Conservation (phyloP, 2,113 vertebrate species). For the Zootoca vivipara region DNA sequence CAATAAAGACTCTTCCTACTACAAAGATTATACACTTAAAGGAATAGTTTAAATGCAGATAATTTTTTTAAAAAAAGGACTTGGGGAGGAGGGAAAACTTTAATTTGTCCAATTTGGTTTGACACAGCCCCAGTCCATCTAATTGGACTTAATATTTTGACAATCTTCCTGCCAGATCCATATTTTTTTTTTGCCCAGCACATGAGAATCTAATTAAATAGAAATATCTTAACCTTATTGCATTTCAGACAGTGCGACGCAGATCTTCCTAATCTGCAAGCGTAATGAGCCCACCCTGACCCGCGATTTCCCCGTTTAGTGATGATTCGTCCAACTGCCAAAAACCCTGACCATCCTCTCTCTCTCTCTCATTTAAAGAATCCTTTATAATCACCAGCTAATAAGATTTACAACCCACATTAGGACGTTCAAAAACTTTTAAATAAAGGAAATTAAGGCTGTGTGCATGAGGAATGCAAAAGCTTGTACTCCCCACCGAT, state of each 20-base stretch:
- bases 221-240: constrained; percentile 1
- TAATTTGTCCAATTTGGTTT: constrained; percentile 10
- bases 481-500: no score
- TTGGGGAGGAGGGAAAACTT: not conserved
- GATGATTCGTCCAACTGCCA: not conserved
- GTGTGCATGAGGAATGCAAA: not conserved
- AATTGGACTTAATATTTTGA: constrained; percentile 25
- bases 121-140: constrained; percentile 1
- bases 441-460: not conserved
- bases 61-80: not conserved
- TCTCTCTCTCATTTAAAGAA: not conserved
- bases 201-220: constrained; percentile 12
- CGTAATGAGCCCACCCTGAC: not conserved
- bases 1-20: not conserved
- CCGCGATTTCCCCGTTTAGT: not conserved
- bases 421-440: not conserved
- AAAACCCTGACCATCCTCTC: not conserved
- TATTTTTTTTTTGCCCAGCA: not conserved
- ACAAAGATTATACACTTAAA: not conserved
- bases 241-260: not conserved
- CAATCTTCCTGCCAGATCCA: constrained; percentile 8
- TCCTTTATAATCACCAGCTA: not conserved
- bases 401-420: not conserved
- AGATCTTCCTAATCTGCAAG: not conserved
- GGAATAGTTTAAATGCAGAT: not conserved